These are phyloP conservation scores for Danaus chrysippus DNA, from an alignment of 2,888 invertebrate genomes.

Conservation along the genomic window DNA sequence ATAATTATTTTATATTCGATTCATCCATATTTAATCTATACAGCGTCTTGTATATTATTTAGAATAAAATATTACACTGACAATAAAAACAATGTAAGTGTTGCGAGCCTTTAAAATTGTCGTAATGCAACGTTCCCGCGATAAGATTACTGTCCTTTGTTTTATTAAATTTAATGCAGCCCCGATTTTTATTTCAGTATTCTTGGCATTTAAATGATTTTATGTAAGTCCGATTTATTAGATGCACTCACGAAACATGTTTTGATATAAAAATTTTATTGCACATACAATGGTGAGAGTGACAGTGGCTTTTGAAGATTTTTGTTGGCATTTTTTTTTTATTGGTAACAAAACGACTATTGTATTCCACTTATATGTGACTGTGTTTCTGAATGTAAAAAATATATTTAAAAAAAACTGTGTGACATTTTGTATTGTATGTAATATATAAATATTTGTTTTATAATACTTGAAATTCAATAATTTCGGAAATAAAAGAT, in stretches of 20 bases:
- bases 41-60: constrained; percentile 32
- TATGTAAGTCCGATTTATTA: constrained; percentile 3
- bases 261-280: background rate
- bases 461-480: too few relatives aligned
- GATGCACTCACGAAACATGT: background rate
- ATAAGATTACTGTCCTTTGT: constrained; percentile 22
- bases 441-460: too few relatives aligned
- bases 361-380: too few relatives aligned
- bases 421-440: too few relatives aligned
- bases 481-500: too few relatives aligned
- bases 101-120: constrained; percentile 22
- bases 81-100: constrained; percentile 14
- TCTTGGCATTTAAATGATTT: constrained; percentile 5
- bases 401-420: too few relatives aligned
- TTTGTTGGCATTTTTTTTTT: too few relatives aligned
- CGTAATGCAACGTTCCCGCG: constrained; percentile 20
- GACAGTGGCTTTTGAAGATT: too few relatives aligned
- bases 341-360: too few relatives aligned
- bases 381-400: too few relatives aligned
- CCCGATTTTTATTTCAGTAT: background rate
- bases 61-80: constrained; percentile 24
- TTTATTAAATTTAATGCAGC: constrained; percentile 3
- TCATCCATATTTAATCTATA: constrained; percentile 21
- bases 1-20: too few relatives aligned
- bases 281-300: background rate